phyloP scores from a whole-genome alignment of 2,797 vertebrate species.

The Acestrorhynchus altus region DNA sequence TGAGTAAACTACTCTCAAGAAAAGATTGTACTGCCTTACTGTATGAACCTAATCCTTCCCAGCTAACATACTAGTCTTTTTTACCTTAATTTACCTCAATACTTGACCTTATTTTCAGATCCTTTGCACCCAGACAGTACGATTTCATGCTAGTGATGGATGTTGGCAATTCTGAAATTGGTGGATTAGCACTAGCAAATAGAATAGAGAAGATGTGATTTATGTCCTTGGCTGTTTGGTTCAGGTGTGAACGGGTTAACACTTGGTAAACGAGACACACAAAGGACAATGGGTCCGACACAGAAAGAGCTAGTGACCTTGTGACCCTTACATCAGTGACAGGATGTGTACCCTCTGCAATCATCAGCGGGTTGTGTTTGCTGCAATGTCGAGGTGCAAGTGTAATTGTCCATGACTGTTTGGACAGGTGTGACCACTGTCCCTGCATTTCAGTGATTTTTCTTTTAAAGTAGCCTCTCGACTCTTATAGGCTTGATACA shows the following conservation, averaged over 20 bases:
- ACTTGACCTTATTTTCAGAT: background rate
- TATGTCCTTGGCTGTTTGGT: slow-evolving; percentile 42
- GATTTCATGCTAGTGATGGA: slow-evolving; percentile 1
- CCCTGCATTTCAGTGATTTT: background rate
- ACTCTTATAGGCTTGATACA: background rate
- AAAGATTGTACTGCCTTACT: background rate
- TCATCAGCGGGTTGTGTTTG: slow-evolving; percentile 31
- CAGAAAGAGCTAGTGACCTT: background rate
- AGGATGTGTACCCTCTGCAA: slow-evolving; percentile 32
- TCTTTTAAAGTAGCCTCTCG: background rate
- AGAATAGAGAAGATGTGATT: slow-evolving; percentile 23
- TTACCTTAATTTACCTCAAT: background rate
- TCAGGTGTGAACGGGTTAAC: slow-evolving; percentile 3
- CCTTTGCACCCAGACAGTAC: background rate
- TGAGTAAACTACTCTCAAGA: background rate
- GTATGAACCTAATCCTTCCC: background rate
- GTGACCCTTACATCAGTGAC: slow-evolving; percentile 23
- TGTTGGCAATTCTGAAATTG: slow-evolving; percentile 16
- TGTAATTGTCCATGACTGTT: slow-evolving; percentile 14
- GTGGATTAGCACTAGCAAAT: slow-evolving; percentile 7
- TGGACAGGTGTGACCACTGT: slow-evolving; percentile 21
- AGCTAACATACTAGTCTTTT: background rate
- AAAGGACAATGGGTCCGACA: slow-evolving; percentile 10
- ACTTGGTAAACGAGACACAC: slow-evolving; percentile 2
- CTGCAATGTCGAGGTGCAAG: slow-evolving; percentile 1